These are phyloP conservation scores for Cephalotes varians DNA, from an alignment of 2,888 invertebrate species.

Conservation along the genomic window DNA sequence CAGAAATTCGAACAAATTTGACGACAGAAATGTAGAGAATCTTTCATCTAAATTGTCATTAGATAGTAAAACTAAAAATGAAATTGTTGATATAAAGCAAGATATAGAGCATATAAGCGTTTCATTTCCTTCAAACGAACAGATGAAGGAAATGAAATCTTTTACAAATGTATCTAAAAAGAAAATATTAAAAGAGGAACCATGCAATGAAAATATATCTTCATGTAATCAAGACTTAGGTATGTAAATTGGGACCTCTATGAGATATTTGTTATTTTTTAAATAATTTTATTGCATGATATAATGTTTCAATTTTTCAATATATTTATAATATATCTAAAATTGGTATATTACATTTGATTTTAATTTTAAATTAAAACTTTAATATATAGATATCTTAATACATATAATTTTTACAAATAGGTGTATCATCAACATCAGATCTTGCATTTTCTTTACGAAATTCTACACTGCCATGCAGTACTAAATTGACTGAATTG, in stretches of 20 bases:
- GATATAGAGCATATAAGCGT: constrained; percentile 22
- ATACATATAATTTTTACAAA: not conserved
- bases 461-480: constrained; percentile 34
- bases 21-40: constrained; percentile 43
- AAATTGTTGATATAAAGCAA: constrained; percentile 49
- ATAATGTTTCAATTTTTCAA: not conserved
- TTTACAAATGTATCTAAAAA: not conserved
- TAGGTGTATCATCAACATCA: constrained; percentile 30
- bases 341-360: not conserved
- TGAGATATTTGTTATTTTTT: not conserved
- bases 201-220: not conserved
- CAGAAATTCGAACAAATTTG: constrained; percentile 32
- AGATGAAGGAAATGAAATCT: constrained; percentile 22
- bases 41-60: constrained; percentile 75
- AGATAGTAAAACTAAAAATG: constrained; percentile 71
- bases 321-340: not conserved
- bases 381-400: not conserved
- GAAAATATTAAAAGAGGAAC: constrained; percentile 51
- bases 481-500: constrained; percentile 11
- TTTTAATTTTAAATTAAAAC: not conserved
- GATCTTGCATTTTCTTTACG: constrained; percentile 51
- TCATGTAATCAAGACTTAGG: constrained; percentile 46
- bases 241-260: not conserved
- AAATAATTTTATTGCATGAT: not conserved
- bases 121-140: constrained; percentile 49